Evolutionary conservation across 2,113 vertebrate genomes (phyloP).

Genomic region (Corythaixoides concolor): DNA sequence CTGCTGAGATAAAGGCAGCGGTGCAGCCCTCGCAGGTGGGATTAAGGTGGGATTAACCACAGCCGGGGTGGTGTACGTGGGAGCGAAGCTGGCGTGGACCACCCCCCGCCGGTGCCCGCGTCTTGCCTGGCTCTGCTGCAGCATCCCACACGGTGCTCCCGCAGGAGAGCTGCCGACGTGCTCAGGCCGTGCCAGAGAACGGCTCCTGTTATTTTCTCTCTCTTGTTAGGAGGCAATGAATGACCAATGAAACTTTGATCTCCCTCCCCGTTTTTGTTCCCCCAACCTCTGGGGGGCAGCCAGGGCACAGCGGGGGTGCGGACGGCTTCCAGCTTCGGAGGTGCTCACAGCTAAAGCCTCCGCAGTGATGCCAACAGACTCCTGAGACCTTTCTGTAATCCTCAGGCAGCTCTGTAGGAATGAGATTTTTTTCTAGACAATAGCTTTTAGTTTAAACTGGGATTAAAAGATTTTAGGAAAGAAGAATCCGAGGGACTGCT

Average conservation of each 20-base stretch:
- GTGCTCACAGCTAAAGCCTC: not conserved
- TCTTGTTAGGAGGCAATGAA: not conserved
- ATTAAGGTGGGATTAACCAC: not conserved
- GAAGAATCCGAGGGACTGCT: not conserved
- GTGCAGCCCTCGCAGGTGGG: not conserved
- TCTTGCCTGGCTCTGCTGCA: not conserved
- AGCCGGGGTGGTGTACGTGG: fast-evolving
- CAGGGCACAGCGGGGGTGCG: too few relatives aligned
- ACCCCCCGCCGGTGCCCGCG: fast-evolving
- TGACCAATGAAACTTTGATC: fast-evolving
- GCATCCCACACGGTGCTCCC: not conserved
- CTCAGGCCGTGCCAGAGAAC: fast-evolving
- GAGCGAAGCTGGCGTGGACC: fast-evolving
- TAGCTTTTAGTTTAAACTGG: not conserved
- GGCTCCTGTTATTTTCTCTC: fast-evolving
- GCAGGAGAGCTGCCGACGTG: fast-evolving
- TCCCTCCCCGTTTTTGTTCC: fast-evolving
- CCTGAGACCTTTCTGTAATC: not conserved
- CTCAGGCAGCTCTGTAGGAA: not conserved
- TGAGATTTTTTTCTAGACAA: fast-evolving
- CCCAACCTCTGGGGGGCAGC: too few relatives aligned
- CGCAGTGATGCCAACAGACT: fast-evolving
- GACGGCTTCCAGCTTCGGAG: too few relatives aligned
- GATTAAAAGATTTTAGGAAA: not conserved
- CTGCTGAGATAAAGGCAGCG: fast-evolving